Conservation (phyloP, 2,888 invertebrate genomes). For the Podabrus alpinus region DNA sequence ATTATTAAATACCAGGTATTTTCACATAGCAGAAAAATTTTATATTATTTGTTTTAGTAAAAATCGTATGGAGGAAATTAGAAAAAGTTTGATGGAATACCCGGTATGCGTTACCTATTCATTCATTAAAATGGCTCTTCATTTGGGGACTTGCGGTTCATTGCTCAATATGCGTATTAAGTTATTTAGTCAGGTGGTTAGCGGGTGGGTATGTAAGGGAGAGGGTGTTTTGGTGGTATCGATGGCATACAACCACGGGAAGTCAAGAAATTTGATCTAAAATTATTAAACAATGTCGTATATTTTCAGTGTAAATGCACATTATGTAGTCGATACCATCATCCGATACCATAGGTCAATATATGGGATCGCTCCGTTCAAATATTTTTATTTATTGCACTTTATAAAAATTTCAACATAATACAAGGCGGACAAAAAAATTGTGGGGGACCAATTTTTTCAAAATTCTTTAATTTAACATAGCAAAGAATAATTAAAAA, state of each 20-base stretch:
- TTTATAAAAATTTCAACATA: background rate
- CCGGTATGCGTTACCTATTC: background rate
- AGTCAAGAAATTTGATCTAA: slow-evolving; percentile 32
- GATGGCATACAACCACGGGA: slow-evolving; percentile 35
- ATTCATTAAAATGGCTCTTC: slow-evolving; percentile 7
- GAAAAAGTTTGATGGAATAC: background rate
- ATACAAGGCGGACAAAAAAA: no score
- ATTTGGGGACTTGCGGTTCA: slow-evolving; percentile 35
- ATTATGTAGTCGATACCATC: background rate
- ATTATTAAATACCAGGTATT: slow-evolving; percentile 16
- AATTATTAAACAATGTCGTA: background rate
- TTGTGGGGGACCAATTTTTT: no score
- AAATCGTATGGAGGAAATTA: background rate
- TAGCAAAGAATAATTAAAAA: background rate
- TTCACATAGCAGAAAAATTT: background rate
- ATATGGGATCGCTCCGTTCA: background rate
- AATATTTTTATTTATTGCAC: background rate
- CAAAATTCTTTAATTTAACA: no score
- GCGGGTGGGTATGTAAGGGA: slow-evolving; percentile 33
- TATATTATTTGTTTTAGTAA: background rate
- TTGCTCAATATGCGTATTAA: slow-evolving; percentile 32
- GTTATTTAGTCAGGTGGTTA: slow-evolving; percentile 39
- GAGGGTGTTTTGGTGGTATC: slow-evolving; percentile 35
- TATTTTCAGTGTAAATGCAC: background rate
- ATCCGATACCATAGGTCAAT: background rate